These are phyloP conservation scores for Clarias pachynema DNA, from an alignment of 2,797 vertebrate genomes.

Conservation along the genomic window DNA sequence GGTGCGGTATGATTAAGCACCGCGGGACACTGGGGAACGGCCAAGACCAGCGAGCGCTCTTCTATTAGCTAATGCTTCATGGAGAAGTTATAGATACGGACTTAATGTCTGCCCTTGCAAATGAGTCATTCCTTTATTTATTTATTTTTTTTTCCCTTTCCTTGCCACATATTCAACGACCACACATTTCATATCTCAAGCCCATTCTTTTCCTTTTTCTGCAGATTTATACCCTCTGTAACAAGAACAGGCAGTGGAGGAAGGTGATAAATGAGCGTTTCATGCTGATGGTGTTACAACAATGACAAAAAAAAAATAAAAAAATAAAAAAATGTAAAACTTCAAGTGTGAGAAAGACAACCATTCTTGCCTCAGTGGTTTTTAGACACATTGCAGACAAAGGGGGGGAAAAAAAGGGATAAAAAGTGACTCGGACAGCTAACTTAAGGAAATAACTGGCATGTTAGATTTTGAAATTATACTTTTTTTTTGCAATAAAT, in stretches of 20 bases:
- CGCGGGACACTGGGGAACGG: slow-evolving; percentile 26
- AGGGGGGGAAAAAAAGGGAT: not conserved
- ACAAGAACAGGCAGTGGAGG: slow-evolving; percentile 50
- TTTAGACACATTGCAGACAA: not conserved
- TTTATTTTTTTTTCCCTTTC: not conserved
- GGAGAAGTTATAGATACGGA: slow-evolving; percentile 38
- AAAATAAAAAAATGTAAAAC: not conserved
- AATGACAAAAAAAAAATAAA: not conserved
- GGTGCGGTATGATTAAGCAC: slow-evolving; percentile 36
- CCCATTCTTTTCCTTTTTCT: not conserved
- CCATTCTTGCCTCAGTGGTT: slow-evolving; percentile 31
- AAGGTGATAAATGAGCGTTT: slow-evolving; percentile 47
- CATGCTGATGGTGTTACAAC: slow-evolving; percentile 36
- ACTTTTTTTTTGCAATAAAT: not conserved
- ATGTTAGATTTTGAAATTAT: not conserved
- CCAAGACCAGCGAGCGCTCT: slow-evolving; percentile 17
- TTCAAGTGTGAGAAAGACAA: slow-evolving; percentile 10
- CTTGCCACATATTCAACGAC: slow-evolving; percentile 8
- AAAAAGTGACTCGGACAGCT: slow-evolving; percentile 18
- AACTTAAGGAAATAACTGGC: not conserved
- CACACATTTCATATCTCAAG: not conserved
- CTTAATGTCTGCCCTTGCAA: slow-evolving; percentile 16
- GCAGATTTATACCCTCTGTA: slow-evolving; percentile 40
- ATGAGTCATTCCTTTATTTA: slow-evolving; percentile 7
- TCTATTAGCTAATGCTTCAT: slow-evolving; percentile 43